Base-by-base conservation (phyloP, 2,888 invertebrate genomes). In the Aleiodes testaceus region DNA sequence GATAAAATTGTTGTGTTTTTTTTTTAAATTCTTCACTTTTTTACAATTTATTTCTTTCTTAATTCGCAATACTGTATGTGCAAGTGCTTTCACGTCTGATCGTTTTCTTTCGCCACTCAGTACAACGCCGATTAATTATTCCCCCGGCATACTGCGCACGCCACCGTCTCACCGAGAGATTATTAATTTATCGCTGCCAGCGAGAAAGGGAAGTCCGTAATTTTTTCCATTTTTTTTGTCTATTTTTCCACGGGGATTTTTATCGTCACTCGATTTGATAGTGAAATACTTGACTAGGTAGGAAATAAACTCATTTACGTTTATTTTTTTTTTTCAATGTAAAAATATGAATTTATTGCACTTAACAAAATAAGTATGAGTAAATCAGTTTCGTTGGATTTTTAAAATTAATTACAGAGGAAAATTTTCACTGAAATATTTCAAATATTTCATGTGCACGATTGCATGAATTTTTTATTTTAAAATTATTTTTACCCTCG, bases 31-130 rank as follows among this genome's bases (percentile, higher is more conserved):
- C n/a, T 63, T 20, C 3, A 20, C 11, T 22, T 45, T 45, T 45
- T 18, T 26, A 26, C 4, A 26, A 20, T 20, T 14, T 5, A 20
- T 18, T 45, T 45, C 44, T 63, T 22, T 22, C n/a, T 63, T 63
- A 44, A 6, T 63, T 47, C 14, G 45, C 47, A 22, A 45, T 20
- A 16, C 18, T 20, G 7, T 14, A 45, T 63, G 22, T 63, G 22
- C 22, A 63, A 26, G 63, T 67, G 53, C 67, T 72, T 72, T 72
- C 72, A 72, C 72, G 67, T 72, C 47, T 68, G 63, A 72, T 72
- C 63, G 63, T 72, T 72, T 72, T 67, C 67, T 72, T 72, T 72
- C 64, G 64, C 72, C 67, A 72, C 64, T 72, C 63, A 42, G 61
- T 14, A 55, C 55, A 61, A 49, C 26, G 16, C 53, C 67, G 52